phyloP scores from a whole-genome alignment of 2,888 invertebrate genomes.

The Ptychoptera contaminata region DNA sequence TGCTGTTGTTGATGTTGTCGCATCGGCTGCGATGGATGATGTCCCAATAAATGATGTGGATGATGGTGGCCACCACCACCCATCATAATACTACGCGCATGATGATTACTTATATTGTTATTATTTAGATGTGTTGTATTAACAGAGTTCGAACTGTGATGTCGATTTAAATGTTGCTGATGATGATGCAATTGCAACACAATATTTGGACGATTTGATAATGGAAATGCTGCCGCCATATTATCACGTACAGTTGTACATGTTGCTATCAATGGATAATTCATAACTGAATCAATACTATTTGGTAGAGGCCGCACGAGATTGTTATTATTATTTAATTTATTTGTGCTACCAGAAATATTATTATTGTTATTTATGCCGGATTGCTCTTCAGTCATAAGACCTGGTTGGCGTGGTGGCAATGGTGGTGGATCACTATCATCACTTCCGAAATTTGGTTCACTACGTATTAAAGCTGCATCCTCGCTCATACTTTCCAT shows the following conservation, averaged over 20 bases:
- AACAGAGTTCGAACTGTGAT: constrained; percentile 7
- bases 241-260: constrained; percentile 30
- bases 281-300: constrained; percentile 27
- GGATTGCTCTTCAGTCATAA: constrained; percentile 24
- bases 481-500: constrained; percentile 20
- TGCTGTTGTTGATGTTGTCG: constrained; percentile 2
- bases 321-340: background rate
- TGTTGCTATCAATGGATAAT: constrained; percentile 31
- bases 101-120: too few species aligned
- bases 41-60: constrained; percentile 20
- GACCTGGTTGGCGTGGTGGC: constrained; percentile 40
- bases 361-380: constrained; percentile 3
- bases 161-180: constrained; percentile 20
- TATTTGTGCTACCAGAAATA: constrained; percentile 2
- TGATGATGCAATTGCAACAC: constrained; percentile 30
- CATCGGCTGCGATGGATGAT: constrained; percentile 10
- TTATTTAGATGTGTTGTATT: background rate
- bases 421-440: constrained; percentile 35
- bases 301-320: constrained; percentile 22
- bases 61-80: constrained; percentile 19
- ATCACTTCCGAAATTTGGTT: constrained; percentile 14
- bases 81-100: too few species aligned
- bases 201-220: constrained; percentile 30
- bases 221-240: constrained; percentile 24
- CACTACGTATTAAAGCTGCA: constrained; percentile 6